Conservation (phyloP, 2,113 vertebrate species). For the Bujurquina vittata region DNA sequence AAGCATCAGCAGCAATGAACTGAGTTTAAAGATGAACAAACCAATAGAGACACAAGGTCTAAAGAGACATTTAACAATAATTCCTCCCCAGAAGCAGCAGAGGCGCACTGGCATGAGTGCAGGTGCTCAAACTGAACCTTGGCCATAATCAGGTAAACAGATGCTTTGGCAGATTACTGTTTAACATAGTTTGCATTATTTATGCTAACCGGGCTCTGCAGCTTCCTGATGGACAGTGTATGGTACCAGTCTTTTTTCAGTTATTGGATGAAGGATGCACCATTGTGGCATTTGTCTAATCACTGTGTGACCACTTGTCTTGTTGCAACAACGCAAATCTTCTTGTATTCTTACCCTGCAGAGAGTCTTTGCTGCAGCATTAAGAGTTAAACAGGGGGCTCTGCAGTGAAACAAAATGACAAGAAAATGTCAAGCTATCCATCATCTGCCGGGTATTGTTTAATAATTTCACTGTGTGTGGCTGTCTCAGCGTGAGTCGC, state of each 20-base stretch:
- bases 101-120: fast-evolving
- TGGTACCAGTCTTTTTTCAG: background rate
- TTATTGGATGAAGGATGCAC: background rate
- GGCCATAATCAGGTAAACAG: background rate
- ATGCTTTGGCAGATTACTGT: background rate
- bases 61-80: background rate
- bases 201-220: too few relatives aligned
- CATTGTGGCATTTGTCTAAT: background rate
- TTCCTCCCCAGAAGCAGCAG: background rate
- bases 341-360: background rate
- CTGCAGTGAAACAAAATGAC: background rate
- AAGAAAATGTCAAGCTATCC: constrained; percentile 3
- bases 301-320: background rate
- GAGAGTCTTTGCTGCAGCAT: background rate
- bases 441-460: background rate
- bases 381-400: background rate
- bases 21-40: background rate
- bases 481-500: background rate
- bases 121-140: too few relatives aligned
- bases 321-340: background rate
- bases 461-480: background rate
- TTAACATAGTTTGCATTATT: background rate
- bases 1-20: background rate
- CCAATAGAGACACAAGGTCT: background rate
- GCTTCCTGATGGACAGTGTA: too few relatives aligned